A percentile compares a stretch with the other conserved stretches of the same genome.
Conservation (phyloP, 2,113 vertebrate genomes). For the Zosterops borbonicus region DNA sequence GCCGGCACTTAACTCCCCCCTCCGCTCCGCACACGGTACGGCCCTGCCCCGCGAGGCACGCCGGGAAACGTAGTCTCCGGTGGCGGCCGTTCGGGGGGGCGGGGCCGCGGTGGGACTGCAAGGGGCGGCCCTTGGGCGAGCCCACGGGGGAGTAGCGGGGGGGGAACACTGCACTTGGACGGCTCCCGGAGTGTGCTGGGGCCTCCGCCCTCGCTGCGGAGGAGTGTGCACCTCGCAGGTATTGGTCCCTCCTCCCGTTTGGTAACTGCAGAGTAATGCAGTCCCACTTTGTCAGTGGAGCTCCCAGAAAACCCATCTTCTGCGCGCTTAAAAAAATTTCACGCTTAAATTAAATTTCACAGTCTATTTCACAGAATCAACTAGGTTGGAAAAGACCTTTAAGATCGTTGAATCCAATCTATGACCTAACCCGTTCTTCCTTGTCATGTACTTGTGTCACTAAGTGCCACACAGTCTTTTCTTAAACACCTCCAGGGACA, state of each 20-base stretch:
- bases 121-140: background rate
- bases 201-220: background rate
- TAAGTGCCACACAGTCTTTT: background rate
- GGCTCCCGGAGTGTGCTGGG: accelerated
- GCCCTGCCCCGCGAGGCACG: conserved; percentile 18
- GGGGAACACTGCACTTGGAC: accelerated
- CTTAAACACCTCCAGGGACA: background rate
- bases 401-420: background rate
- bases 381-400: background rate
- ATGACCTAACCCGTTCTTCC: background rate
- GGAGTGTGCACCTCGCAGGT: background rate
- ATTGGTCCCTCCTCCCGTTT: accelerated
- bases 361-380: background rate
- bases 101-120: background rate
- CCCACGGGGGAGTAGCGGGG: background rate
- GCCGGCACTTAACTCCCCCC: background rate
- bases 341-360: background rate
- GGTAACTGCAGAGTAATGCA: accelerated
- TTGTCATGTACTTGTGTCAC: background rate
- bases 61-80: conserved; percentile 70
- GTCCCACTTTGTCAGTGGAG: accelerated
- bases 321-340: background rate
- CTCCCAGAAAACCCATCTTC: background rate
- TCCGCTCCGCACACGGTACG: background rate
- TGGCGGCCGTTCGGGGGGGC: accelerated